Evolutionary conservation across 2,888 invertebrate species (phyloP).

Genomic region (Busseola fusca): DNA sequence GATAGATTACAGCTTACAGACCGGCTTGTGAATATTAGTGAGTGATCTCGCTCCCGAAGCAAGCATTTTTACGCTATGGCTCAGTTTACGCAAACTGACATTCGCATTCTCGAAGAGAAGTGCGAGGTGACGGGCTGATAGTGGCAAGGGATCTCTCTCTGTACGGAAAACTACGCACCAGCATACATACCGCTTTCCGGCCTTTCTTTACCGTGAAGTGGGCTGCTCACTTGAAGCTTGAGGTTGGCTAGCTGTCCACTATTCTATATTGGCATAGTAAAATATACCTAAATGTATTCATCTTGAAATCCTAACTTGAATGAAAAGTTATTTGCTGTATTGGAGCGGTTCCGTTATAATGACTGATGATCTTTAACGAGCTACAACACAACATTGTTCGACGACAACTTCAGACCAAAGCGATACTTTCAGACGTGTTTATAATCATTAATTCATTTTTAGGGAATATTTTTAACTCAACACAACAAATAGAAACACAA

Average conservation of each 20-base stretch:
- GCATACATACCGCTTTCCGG: too few relatives aligned
- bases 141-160: too few relatives aligned
- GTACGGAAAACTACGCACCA: too few relatives aligned
- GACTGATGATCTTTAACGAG: neutral
- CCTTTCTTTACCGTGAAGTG: too few relatives aligned
- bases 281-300: neutral
- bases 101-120: too few relatives aligned
- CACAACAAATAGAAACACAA: slow-evolving; percentile 5
- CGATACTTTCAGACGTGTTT: neutral
- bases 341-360: neutral
- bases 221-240: too few relatives aligned
- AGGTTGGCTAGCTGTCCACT: neutral
- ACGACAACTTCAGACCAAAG: neutral
- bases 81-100: neutral
- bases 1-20: neutral
- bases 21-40: neutral
- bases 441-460: neutral
- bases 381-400: neutral
- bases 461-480: neutral
- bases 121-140: too few relatives aligned
- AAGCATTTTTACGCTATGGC: neutral
- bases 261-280: neutral
- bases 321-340: neutral
- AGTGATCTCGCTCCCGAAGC: neutral
- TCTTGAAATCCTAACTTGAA: neutral